Evolutionary conservation across 2,113 vertebrate genomes (phyloP).

Genomic region (Willisornis vidua): DNA sequence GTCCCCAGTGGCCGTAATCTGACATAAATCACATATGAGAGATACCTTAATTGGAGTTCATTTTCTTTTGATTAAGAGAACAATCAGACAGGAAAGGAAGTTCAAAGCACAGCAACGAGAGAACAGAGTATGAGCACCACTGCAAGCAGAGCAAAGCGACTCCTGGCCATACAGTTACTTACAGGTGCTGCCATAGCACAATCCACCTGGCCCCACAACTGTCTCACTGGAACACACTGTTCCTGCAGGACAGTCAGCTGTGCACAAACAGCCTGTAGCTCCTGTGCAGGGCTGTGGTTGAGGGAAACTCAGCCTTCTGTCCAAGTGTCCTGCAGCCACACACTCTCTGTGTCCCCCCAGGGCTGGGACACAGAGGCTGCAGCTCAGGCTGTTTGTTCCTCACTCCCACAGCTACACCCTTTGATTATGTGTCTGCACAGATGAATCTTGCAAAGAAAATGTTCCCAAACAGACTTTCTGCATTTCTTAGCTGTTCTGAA

Average conservation of each 20-base stretch:
- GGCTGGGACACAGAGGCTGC: neutral
- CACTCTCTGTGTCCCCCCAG: rapidly evolving
- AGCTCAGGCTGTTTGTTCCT: neutral
- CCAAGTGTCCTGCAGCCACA: neutral
- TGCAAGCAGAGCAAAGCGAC: rapidly evolving
- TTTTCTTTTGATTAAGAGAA: neutral
- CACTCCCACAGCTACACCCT: neutral
- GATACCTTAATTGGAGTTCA: neutral
- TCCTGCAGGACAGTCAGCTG: neutral
- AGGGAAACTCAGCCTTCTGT: neutral
- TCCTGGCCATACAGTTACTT: neutral
- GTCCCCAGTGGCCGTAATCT: neutral
- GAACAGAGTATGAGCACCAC: rapidly evolving
- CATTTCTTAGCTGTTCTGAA: neutral
- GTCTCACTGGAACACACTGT: neutral
- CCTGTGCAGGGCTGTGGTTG: rapidly evolving
- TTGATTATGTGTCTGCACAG: rapidly evolving
- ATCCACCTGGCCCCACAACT: neutral
- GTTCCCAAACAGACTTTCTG: neutral
- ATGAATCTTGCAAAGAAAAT: neutral
- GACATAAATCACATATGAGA: neutral
- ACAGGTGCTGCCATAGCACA: neutral
- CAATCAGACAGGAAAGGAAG: neutral
- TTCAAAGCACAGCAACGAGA: neutral
- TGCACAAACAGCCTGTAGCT: neutral